Evolutionary conservation across 2,113 vertebrate genomes (phyloP).

Genomic region (Arizona elegans): DNA sequence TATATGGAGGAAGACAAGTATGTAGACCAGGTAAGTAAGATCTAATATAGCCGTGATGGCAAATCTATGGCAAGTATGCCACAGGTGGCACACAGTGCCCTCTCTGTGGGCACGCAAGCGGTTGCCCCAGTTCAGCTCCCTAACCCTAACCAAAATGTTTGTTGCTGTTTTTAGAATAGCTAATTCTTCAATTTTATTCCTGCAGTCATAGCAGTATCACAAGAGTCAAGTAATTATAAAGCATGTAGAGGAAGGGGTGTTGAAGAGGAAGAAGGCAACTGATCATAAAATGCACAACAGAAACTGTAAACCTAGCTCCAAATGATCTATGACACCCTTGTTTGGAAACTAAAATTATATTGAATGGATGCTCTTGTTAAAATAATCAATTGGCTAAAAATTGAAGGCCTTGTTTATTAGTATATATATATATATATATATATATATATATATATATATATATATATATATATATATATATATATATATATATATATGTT

Average conservation of each 20-base stretch:
- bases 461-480: too few relatives aligned
- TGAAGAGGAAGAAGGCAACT: not conserved
- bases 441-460: too few relatives aligned
- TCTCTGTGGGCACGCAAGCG: too few relatives aligned
- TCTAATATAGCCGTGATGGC: not conserved
- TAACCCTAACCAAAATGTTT: not conserved
- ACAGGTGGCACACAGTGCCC: too few relatives aligned
- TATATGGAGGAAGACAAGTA: slow-evolving; percentile 76
- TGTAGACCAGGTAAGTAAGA: slow-evolving; percentile 71
- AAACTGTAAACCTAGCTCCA: not conserved
- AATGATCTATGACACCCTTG: not conserved
- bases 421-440: not conserved
- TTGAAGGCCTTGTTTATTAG: not conserved
- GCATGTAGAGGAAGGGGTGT: not conserved
- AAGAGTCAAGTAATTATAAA: not conserved
- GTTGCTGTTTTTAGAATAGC: not conserved
- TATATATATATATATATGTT: too few relatives aligned
- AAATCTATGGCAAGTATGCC: too few relatives aligned
- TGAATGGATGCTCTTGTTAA: not conserved
- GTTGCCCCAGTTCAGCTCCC: too few relatives aligned
- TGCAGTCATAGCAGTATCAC: not conserved
- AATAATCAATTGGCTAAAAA: not conserved
- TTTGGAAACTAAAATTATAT: not conserved
- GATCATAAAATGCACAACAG: not conserved
- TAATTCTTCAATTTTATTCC: not conserved